Percentiles rank a stretch among this genome's conserved stretches.
phyloP scores from a whole-genome alignment of 2,888 invertebrate species.

The Caenorhabditis panamensis region DNA sequence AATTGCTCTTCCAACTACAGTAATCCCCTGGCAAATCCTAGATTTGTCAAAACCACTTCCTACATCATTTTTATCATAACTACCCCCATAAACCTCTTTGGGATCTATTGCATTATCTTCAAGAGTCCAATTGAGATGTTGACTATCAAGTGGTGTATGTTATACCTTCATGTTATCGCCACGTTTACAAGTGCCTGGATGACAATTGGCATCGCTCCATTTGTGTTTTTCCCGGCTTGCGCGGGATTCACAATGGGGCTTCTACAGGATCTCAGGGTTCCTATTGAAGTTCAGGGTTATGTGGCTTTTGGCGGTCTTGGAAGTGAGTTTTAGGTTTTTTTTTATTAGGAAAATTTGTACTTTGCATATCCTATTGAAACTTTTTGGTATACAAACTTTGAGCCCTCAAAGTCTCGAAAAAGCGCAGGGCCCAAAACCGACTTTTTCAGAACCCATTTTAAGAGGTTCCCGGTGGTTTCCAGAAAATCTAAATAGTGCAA shows the following conservation, averaged over 20 bases:
- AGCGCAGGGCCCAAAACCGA: no score
- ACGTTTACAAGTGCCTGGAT: conserved; percentile 30
- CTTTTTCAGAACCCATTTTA: no score
- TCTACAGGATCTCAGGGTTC: conserved; percentile 11
- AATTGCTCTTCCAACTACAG: conserved; percentile 1
- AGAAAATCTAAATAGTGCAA: no score
- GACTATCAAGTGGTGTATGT: conserved; percentile 46
- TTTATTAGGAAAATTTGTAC: no score
- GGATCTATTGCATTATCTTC: conserved; percentile 33
- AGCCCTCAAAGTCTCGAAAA: no score
- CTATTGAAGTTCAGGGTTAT: conserved; percentile 34
- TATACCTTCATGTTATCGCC: conserved; percentile 32
- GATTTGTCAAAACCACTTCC: conserved; percentile 10
- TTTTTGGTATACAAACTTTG: not conserved
- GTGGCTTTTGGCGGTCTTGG: conserved; percentile 32
- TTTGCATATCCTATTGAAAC: not conserved
- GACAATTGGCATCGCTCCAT: conserved; percentile 22
- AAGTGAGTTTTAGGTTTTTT: no score
- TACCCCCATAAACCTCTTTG: conserved; percentile 37
- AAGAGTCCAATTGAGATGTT: conserved; percentile 38
- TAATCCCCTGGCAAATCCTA: conserved; percentile 10
- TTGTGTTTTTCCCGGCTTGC: conserved; percentile 38
- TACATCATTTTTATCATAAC: conserved; percentile 6
- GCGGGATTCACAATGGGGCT: conserved; percentile 36
- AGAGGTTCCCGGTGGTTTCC: no score